A percentile compares a stretch with the other conserved stretches of the same genome.
phyloP scores from a whole-genome alignment of 1,140 invertebrate species.

The Phenacoccus solenopsis region DNA sequence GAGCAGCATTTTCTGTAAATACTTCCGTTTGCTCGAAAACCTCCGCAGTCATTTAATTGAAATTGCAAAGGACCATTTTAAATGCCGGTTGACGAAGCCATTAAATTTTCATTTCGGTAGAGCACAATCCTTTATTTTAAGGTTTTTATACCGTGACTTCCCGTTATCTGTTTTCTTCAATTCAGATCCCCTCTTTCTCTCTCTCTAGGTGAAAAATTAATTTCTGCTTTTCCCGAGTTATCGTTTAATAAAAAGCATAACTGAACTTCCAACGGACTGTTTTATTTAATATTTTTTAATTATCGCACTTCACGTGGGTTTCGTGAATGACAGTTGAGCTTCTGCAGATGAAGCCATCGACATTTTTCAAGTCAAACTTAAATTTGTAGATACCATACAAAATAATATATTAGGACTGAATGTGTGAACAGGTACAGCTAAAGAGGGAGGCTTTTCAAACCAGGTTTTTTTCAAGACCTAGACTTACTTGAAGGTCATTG shows the following conservation, averaged over 20 bases:
- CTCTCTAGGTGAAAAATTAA: neutral
- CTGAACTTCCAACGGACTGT: neutral
- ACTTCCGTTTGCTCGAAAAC: slow-evolving; percentile 6
- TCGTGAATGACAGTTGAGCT: no score
- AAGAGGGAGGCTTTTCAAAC: no score
- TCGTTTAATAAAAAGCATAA: neutral
- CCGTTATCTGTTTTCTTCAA: slow-evolving; percentile 1
- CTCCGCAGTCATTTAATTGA: slow-evolving; percentile 10
- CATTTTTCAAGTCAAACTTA: no score
- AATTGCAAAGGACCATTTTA: slow-evolving; percentile 16
- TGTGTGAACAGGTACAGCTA: no score
- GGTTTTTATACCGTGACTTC: neutral
- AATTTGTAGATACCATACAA: no score
- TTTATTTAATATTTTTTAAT: no score
- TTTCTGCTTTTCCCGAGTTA: neutral
- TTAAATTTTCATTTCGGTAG: slow-evolving; percentile 5
- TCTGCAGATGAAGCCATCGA: no score
- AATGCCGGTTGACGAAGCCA: slow-evolving; percentile 12
- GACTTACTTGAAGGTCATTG: no score
- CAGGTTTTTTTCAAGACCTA: no score
- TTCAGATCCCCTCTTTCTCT: neutral
- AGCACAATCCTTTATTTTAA: slow-evolving; percentile 8
- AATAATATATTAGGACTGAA: no score
- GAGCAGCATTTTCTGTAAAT: slow-evolving; percentile 7
- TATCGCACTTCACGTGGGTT: no score